Conservation (phyloP, 2,113 vertebrate genomes). For the Tragelaphus buxtoni region DNA sequence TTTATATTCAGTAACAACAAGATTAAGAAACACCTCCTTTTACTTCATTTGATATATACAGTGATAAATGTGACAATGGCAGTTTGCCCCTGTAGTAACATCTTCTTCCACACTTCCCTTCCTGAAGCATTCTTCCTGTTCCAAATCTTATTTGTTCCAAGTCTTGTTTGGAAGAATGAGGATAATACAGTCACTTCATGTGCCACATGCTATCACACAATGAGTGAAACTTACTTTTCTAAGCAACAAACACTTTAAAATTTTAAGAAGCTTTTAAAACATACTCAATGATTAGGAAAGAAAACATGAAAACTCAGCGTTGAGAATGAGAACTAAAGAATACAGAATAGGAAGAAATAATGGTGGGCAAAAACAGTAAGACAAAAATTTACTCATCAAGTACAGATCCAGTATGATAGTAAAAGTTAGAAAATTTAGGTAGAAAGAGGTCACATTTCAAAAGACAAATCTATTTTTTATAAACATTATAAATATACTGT, state of each 20-base stretch:
- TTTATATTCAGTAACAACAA: not conserved
- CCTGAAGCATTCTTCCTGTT: not conserved
- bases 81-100: not conserved
- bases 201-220: not conserved
- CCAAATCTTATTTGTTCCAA: not conserved
- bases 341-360: constrained; percentile 27
- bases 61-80: not conserved
- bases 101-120: not conserved
- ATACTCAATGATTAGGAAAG: not conserved
- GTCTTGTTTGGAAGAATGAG: not conserved
- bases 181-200: not conserved
- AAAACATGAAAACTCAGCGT: constrained; percentile 33
- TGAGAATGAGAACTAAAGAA: constrained; percentile 22
- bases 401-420: not conserved
- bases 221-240: constrained; percentile 13
- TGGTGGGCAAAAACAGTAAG: not conserved
- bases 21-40: not conserved
- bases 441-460: constrained; percentile 32
- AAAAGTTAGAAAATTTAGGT: not conserved
- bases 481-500: not conserved
- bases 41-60: constrained; percentile 13
- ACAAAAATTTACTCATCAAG: not conserved
- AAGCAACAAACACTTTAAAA: constrained; percentile 5
- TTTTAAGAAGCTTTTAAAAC: constrained; percentile 24
- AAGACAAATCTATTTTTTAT: constrained; percentile 5